These are phyloP conservation scores for Macrotrachela quadricornifera DNA, from an alignment of 1,140 invertebrate genomes.

Conservation along the genomic window DNA sequence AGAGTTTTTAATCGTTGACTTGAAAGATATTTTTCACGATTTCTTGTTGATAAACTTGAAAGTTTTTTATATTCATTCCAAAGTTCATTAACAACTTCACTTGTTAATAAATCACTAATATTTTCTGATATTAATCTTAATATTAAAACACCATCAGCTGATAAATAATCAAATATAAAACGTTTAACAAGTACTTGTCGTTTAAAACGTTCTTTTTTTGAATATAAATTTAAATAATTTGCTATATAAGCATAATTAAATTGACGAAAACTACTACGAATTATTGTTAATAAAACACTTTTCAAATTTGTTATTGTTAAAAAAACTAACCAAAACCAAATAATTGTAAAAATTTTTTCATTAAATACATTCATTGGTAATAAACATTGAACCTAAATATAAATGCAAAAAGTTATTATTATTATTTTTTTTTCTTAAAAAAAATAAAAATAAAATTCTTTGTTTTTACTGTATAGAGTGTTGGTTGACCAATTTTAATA, in stretches of 20 bases:
- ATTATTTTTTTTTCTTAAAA: slow-evolving; percentile 28
- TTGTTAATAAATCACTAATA: slow-evolving; percentile 35
- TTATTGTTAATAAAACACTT: slow-evolving; percentile 23
- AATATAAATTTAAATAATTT: slow-evolving; percentile 29
- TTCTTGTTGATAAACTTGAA: no score
- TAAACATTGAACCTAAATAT: slow-evolving; percentile 34
- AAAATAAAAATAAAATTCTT: no score
- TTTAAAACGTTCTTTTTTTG: slow-evolving; percentile 18
- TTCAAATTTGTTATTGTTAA: slow-evolving; percentile 31
- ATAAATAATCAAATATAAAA: slow-evolving; percentile 33
- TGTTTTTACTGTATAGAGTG: no score
- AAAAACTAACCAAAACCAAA: slow-evolving; percentile 38
- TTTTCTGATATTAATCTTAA: slow-evolving; percentile 34
- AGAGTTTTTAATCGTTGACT: no score
- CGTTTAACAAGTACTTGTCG: slow-evolving; percentile 20
- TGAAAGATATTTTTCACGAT: no score
- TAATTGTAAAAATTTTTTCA: slow-evolving; percentile 37
- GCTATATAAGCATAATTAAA: slow-evolving; percentile 23
- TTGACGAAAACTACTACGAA: slow-evolving; percentile 13
- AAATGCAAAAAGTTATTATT: slow-evolving; percentile 30
- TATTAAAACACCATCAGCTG: slow-evolving; percentile 34
- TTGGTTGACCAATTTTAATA: no score
- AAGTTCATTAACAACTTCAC: slow-evolving; percentile 32
- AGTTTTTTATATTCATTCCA: slow-evolving; percentile 16
- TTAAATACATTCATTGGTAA: slow-evolving; percentile 38